Percentiles rank a stretch among this genome's conserved stretches.
These are phyloP conservation scores for Caranx ignobilis DNA, from an alignment of 2,113 vertebrate species.

Conservation along the genomic window DNA sequence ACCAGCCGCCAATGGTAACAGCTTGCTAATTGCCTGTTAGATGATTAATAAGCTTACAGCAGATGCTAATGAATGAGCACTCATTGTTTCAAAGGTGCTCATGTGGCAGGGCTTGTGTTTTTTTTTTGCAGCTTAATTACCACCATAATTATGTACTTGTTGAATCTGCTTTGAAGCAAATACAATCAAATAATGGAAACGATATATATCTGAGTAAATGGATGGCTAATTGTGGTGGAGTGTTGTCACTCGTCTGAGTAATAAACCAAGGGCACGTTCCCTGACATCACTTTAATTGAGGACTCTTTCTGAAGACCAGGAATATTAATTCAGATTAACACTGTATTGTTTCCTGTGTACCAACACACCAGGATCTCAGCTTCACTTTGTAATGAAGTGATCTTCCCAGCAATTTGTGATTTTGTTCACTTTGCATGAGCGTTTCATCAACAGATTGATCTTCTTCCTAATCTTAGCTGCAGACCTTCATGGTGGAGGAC, in stretches of 20 bases:
- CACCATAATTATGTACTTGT: constrained; percentile 98
- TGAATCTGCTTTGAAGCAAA: constrained; percentile 97
- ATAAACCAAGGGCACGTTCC: constrained; percentile 44
- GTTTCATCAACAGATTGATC: background rate
- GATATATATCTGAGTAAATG: constrained; percentile 91
- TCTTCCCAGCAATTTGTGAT: constrained; percentile 1
- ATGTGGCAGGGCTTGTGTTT: constrained; percentile 91
- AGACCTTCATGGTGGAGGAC: background rate
- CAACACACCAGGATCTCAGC: background rate
- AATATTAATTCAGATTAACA: constrained; percentile 32
- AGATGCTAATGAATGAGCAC: constrained; percentile 98
- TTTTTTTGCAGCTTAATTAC: constrained; percentile 95
- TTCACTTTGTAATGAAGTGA: background rate
- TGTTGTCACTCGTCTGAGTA: constrained; percentile 72
- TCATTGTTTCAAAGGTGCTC: constrained; percentile 98
- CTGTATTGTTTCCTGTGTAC: constrained; percentile 11
- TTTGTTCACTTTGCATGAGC: background rate
- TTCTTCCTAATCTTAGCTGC: background rate
- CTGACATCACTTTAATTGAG: constrained; percentile 51
- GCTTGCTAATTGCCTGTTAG: constrained; percentile 99
- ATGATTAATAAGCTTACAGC: constrained; percentile 99
- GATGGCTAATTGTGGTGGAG: constrained; percentile 84
- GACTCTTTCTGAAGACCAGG: background rate
- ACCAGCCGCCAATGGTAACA: constrained; percentile 97
- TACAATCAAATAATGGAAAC: constrained; percentile 95